Base-by-base conservation (phyloP, 2,888 invertebrate genomes). In the Sturmia bella region DNA sequence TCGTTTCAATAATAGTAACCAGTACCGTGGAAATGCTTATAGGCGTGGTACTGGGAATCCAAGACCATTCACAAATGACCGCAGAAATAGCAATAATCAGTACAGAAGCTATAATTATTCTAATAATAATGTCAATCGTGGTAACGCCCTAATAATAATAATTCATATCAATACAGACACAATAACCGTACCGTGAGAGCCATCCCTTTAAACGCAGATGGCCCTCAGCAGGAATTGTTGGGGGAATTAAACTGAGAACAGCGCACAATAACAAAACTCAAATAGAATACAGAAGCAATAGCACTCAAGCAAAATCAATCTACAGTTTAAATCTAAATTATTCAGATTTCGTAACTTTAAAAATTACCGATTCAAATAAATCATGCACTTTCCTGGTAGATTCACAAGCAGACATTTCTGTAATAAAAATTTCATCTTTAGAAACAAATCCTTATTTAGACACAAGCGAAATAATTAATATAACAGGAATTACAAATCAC, bases 1-100 rank as follows among this genome's bases (percentile, higher is more conserved):
- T 19, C 48, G 48, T n/a, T n/a, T n/a, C n/a, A n/a, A n/a, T n/a
- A n/a, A n/a, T 59, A 32, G 43, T 11, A 37, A 21, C 24, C 13
- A 66, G 41, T 45, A n/a, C 7, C 6, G 43, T 41, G n/a, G 32
- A 17, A 27, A 43, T 12, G 59, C 19, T 24, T 32, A 13, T 13
- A 39, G 24, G 13, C 59, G 68, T 24, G 68, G 75, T 27, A 75
- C 24, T 24, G 12, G 56, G n/a, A 15, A 57, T 15, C 19, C 39
- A n/a, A n/a, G n/a, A n/a, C n/a, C n/a, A n/a, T n/a, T n/a, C n/a
- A n/a, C n/a, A n/a, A n/a, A n/a, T n/a, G n/a, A n/a, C 19, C 32
- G 57, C 9, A 39, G 39, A 12, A 17, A 5, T 39, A 39, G 2
- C 11, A 5, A 32, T 27, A 54, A 27, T 12, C 56, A n/a, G n/a